Evolutionary conservation across 2,113 vertebrate species (phyloP), one percentile per base, ranked within the genome.

Genomic region (Nothoprocta pentlandii): DNA sequence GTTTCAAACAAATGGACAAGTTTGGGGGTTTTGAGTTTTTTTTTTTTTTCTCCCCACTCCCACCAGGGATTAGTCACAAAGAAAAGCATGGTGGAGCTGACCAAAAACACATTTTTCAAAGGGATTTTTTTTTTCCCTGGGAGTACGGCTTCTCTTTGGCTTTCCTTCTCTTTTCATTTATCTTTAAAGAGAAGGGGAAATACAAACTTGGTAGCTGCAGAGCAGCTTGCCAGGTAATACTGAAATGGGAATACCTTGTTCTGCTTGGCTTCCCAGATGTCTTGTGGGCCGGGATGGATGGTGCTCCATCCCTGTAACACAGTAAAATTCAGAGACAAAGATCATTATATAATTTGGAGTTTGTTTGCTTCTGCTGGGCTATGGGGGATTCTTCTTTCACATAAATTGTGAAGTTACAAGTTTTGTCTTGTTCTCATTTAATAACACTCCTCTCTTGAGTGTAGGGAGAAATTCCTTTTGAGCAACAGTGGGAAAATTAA

Each of bases 241-340:
- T 51, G n/a, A 91, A 95, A 95, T 5, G 62, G 89, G 88, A 95
- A 94, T 88, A 86, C 90, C 89, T 93, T 58, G 71, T 22, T 93
- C 94, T 66, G 80, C 94, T 86, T 16, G 74, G 90, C 92, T 94
- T 82, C 94, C 90, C 81, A 85, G 94, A 71, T 69, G 95, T 95
- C 96, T 88, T 85, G 96, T 93, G 79, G 68, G 68, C 79, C 56
- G 78, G 96, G 96, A 96, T 93, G 96, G 96, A 96, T 96, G 96
- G 90, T 95, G 94, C 88, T 96, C 96, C 95, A 96, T 95, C 96
- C 95, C 96, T 96, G 95, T 81, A 95, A 97, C 68, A 96, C 93
- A 97, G 94, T 71, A 95, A 90, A 87, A 89, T 94, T 96, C 71
- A 85, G 67, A 93, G 87, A 94, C 80, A 91, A 61, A 61, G 58